These are phyloP conservation scores for Diloba caeruleocephala DNA, from an alignment of 2,888 invertebrate species.

Conservation along the genomic window DNA sequence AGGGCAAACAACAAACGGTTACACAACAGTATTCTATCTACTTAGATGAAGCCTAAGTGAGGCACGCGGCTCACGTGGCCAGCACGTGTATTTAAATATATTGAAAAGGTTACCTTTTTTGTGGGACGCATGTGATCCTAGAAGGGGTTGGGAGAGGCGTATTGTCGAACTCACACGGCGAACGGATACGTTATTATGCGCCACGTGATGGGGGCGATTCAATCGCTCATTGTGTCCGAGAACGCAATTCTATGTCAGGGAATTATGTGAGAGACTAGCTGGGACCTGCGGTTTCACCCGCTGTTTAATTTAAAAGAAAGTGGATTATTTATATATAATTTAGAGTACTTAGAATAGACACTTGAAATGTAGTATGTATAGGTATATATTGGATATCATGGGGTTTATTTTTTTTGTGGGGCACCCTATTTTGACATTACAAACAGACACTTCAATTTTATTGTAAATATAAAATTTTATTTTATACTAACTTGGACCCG, in stretches of 20 bases:
- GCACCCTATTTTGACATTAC: too few relatives aligned
- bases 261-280: not conserved
- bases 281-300: too few relatives aligned
- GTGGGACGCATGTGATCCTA: not conserved
- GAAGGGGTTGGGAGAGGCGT: not conserved
- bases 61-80: slow-evolving; percentile 21
- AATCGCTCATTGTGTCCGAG: not conserved
- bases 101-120: slow-evolving; percentile 13
- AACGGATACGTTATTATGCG: not conserved
- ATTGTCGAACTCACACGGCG: not conserved
- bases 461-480: too few relatives aligned
- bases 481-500: too few relatives aligned
- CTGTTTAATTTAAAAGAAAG: too few relatives aligned
- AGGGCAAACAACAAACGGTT: not conserved
- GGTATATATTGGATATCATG: too few relatives aligned
- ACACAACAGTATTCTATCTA: slow-evolving; percentile 23
- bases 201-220: not conserved
- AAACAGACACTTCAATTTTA: too few relatives aligned
- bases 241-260: not conserved
- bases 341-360: too few relatives aligned
- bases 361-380: too few relatives aligned
- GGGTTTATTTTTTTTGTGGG: too few relatives aligned
- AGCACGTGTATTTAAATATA: slow-evolving; percentile 5
- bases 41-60: slow-evolving; percentile 30
- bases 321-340: too few relatives aligned